Evolutionary conservation across 2,888 invertebrate species (phyloP), one percentile per base, ranked within the genome.

Genomic region (Celastrina argiolus): DNA sequence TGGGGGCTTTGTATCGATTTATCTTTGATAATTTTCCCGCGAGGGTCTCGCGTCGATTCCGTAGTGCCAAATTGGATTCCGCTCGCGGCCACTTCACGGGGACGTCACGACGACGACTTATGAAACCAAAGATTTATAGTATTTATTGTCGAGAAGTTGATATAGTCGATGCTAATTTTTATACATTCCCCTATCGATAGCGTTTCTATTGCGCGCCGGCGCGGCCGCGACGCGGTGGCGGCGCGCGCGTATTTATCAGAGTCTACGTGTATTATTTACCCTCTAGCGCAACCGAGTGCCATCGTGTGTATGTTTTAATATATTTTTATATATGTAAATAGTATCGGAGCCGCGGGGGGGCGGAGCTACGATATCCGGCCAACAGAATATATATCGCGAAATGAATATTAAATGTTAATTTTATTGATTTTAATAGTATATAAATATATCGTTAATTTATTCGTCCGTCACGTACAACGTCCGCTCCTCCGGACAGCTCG

Each of bases 61-160:
- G 31, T 58, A 61, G 61, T 61, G 61, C 61, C 61, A 61, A 61
- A 59, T 59, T n/a, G 58, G 34, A 34, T 34, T 2, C 31, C 59
- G 74, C 74, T 69, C 72, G 72, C 69, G 36, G 36, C 39, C 14
- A 36, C 7, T 4, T 10, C 16, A 78, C 58, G 45, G 14, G 82
- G 36, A 61, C 61, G 36, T 61, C 22, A 1, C 16, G 22, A 79
- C 83, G 85, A 86, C 83, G 85, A 86, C 86, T 85, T 83, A 83
- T 84, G 82, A 85, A 87, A 87, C 90, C 90, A 90, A 90, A 90
- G 90, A 89, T 85, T 87, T 85, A 84, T 87, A 88, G 85, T 89
- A 88, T 88, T 88, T 88, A 88, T 87, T 87, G 83, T 85, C 83
- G 87, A 84, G 79, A 81, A 82, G 81, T 79, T n/a, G 83, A 82